phyloP scores from a whole-genome alignment of 2,888 invertebrate species.

The Drosophila siamana region DNA sequence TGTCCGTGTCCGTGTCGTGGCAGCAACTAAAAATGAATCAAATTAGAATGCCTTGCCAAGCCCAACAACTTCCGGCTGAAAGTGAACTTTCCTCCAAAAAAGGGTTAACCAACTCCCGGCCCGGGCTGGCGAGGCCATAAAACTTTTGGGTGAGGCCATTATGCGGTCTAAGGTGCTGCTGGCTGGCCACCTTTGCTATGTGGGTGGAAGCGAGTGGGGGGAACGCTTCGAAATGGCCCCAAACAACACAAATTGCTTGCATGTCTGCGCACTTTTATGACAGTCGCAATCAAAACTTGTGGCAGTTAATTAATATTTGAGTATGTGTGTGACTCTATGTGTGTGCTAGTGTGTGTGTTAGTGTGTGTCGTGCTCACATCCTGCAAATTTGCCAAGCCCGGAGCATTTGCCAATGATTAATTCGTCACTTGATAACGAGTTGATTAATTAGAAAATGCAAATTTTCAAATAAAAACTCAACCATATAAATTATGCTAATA shows the following conservation, averaged over 20 bases:
- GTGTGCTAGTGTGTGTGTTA: neutral
- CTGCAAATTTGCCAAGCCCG: conserved; percentile 50
- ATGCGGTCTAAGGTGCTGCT: conserved; percentile 20
- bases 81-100: conserved; percentile 67
- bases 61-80: conserved; percentile 73
- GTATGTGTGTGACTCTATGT: neutral
- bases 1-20: conserved; percentile 40
- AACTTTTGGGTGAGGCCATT: conserved; percentile 67
- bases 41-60: conserved; percentile 65
- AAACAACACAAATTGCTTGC: conserved; percentile 69
- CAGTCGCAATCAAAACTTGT: conserved; percentile 57
- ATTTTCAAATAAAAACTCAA: conserved; percentile 10
- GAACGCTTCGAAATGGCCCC: conserved; percentile 6
- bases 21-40: conserved; percentile 68
- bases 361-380: conserved; percentile 33
- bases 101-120: conserved; percentile 73
- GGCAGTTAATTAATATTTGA: conserved; percentile 69
- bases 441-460: conserved; percentile 51
- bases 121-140: conserved; percentile 70
- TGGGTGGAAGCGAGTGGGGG: conserved; percentile 9
- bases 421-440: conserved; percentile 49
- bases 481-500: conserved; percentile 6
- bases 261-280: conserved; percentile 72
- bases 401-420: conserved; percentile 52
- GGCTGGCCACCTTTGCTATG: conserved; percentile 4